Evolutionary conservation across 1,140 invertebrate species (phyloP).

Genomic region (Drosophila rhopaloa): DNA sequence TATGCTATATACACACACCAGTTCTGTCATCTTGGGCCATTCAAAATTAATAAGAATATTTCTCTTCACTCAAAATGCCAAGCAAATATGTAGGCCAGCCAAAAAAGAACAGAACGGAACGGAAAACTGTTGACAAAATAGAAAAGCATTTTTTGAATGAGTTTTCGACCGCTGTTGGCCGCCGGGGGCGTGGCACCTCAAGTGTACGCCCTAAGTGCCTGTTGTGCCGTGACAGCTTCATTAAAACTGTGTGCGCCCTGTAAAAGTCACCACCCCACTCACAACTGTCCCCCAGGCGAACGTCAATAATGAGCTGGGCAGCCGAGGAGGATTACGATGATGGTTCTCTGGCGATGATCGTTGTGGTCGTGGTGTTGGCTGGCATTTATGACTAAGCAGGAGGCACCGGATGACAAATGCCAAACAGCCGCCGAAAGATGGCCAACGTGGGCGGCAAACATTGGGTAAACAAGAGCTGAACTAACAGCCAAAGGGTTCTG

Average conservation of each 20-base stretch:
- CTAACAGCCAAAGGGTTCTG: constrained; percentile 33
- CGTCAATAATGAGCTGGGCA: constrained; percentile 46
- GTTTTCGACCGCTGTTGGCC: constrained; percentile 13
- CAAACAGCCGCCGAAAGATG: constrained; percentile 63
- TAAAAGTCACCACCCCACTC: constrained; percentile 24
- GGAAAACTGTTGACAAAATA: constrained; percentile 62
- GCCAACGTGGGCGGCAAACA: constrained; percentile 52
- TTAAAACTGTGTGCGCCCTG: constrained; percentile 55
- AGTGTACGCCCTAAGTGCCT: constrained; percentile 68
- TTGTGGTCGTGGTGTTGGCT: constrained; percentile 2
- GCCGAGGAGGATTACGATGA: constrained; percentile 21
- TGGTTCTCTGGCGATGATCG: constrained; percentile 11
- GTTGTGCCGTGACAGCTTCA: constrained; percentile 69
- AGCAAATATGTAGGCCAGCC: constrained; percentile 72
- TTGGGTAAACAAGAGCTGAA: constrained; percentile 52
- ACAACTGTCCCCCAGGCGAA: not conserved
- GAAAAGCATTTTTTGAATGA: constrained; percentile 54
- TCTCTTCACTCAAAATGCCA: constrained; percentile 71
- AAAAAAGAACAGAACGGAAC: constrained; percentile 25
- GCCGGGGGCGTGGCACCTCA: constrained; percentile 53
- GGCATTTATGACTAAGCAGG: constrained; percentile 58
- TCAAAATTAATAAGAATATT: constrained; percentile 74
- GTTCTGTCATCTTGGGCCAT: constrained; percentile 55
- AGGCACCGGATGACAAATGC: constrained; percentile 64
- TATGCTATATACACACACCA: constrained; percentile 9